A percentile compares a stretch with the other conserved stretches of the same genome.
Evolutionary conservation across 2,113 vertebrate genomes (phyloP).

Genomic region (Himantopus leucocephalus): DNA sequence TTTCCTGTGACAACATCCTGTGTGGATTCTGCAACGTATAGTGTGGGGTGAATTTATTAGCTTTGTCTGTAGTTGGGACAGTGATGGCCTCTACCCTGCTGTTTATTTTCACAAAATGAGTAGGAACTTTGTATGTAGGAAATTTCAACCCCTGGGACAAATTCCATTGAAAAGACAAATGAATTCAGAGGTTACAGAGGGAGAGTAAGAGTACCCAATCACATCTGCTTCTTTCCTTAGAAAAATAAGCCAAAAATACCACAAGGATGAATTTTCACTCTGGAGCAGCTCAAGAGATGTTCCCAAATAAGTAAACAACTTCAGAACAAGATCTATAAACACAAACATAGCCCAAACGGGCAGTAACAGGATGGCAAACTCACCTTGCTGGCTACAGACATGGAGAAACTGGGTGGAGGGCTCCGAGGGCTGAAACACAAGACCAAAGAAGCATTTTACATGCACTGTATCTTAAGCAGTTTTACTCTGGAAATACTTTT

Average conservation of each 20-base stretch:
- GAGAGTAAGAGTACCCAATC: conserved; percentile 43
- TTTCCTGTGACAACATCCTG: conserved; percentile 53
- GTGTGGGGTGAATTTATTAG: rapidly evolving
- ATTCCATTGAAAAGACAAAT: conserved; percentile 34
- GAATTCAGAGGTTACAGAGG: conserved; percentile 27
- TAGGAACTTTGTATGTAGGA: background rate
- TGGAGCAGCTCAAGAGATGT: conserved; percentile 12
- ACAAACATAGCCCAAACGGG: background rate
- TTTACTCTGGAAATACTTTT: background rate
- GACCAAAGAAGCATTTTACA: background rate
- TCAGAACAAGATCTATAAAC: background rate
- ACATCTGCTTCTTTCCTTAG: background rate
- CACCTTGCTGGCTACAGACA: conserved; percentile 22
- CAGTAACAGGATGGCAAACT: background rate
- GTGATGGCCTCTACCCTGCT: background rate
- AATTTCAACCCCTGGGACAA: conserved; percentile 14
- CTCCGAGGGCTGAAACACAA: conserved; percentile 19
- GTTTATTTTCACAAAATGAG: background rate
- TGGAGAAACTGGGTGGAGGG: background rate
- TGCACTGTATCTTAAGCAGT: background rate
- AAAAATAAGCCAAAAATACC: conserved; percentile 66
- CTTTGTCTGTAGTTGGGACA: background rate
- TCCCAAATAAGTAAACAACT: conserved; percentile 16
- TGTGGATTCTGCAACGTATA: background rate
- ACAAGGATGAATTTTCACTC: conserved; percentile 27